Conservation (phyloP, 2,113 vertebrate species). For the Lepus timidus region DNA sequence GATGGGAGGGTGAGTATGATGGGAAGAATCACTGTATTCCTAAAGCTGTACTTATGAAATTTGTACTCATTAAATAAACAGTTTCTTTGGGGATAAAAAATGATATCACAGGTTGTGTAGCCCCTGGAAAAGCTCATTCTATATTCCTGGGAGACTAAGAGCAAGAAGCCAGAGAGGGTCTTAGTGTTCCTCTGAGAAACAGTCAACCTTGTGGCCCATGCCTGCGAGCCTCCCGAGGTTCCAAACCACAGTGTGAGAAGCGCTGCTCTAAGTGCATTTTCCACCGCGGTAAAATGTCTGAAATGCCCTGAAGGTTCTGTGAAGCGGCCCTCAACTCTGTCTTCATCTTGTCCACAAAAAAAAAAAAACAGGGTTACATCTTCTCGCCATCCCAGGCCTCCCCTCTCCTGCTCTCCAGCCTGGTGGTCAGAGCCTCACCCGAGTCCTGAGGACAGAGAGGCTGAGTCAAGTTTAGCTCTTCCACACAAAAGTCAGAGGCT, state of each 20-base stretch:
- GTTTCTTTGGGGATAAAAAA: no score
- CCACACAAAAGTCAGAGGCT: background rate
- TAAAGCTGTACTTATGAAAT: no score
- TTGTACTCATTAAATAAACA: no score
- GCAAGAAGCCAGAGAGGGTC: background rate
- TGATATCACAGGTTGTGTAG: background rate
- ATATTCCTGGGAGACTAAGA: background rate
- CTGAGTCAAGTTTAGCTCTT: background rate
- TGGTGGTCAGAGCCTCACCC: background rate
- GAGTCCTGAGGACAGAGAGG: background rate
- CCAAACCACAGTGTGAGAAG: background rate
- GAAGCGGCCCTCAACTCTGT: background rate
- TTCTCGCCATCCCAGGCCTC: background rate
- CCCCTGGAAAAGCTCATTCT: background rate
- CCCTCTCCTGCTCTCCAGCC: background rate
- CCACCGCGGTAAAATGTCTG: background rate
- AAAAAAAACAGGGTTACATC: background rate
- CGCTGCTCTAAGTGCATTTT: background rate
- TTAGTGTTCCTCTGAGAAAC: background rate
- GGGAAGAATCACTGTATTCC: no score
- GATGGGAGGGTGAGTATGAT: no score
- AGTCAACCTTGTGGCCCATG: background rate
- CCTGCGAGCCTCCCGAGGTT: background rate
- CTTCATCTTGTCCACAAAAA: background rate
- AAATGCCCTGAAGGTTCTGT: background rate